These are phyloP conservation scores for Acanthisitta chloris DNA, from an alignment of 2,113 vertebrate genomes.

Conservation along the genomic window DNA sequence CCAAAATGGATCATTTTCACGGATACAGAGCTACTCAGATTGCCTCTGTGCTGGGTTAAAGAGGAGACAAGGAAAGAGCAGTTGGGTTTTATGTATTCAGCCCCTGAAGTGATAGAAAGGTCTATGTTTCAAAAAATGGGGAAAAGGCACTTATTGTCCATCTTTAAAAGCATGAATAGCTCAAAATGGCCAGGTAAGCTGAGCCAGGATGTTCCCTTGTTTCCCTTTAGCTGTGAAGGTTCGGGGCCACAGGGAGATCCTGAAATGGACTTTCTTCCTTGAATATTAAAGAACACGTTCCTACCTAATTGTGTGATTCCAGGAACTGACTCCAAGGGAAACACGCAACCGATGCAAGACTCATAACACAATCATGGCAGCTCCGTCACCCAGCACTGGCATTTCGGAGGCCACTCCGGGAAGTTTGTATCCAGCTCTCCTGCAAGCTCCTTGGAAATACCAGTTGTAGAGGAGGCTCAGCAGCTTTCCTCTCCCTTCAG, in stretches of 20 bases:
- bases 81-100: background rate
- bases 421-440: background rate
- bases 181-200: background rate
- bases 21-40: background rate
- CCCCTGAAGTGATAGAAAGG: background rate
- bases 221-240: background rate
- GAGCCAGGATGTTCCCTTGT: background rate
- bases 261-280: conserved; percentile 43
- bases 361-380: conserved; percentile 26
- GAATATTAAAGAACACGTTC: conserved; percentile 40
- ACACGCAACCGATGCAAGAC: conserved; percentile 11
- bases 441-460: fast-evolving
- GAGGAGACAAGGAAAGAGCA: background rate
- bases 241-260: background rate
- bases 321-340: conserved; percentile 61
- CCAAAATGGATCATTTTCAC: background rate
- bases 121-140: background rate
- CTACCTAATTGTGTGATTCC: conserved; percentile 61
- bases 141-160: background rate
- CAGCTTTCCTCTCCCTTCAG: background rate
- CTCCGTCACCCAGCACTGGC: background rate
- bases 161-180: background rate
- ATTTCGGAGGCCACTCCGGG: background rate
- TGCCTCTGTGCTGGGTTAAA: background rate
- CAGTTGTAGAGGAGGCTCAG: background rate